phyloP scores from a whole-genome alignment of 1,140 invertebrate species.

The Leptinotarsa defecta region DNA sequence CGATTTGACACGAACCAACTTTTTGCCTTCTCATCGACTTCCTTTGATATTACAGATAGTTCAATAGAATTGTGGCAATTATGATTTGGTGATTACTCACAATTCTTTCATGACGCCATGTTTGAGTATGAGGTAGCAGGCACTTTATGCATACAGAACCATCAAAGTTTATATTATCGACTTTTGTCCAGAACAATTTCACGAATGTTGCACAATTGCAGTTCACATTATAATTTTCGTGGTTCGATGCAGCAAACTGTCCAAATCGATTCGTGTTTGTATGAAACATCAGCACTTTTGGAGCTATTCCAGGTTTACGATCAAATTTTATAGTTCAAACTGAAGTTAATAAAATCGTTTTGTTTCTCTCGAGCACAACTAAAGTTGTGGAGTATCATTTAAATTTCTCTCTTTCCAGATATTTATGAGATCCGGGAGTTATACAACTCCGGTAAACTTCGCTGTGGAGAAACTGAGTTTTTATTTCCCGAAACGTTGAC shows the following conservation, averaged over 20 bases:
- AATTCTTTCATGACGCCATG: too few relatives aligned
- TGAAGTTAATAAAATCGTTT: conserved; percentile 11
- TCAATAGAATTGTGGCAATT: too few relatives aligned
- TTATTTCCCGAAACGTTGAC: conserved; percentile 4
- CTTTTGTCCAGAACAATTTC: not conserved
- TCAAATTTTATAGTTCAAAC: conserved; percentile 19
- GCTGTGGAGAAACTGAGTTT: not conserved
- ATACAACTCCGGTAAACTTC: conserved; percentile 12
- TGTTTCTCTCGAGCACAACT: conserved; percentile 5
- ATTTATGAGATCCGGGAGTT: conserved; percentile 13
- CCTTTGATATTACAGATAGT: too few relatives aligned
- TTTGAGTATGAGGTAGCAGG: too few relatives aligned
- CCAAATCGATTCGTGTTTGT: conserved; percentile 12
- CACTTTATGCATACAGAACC: too few relatives aligned
- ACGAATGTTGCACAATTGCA: not conserved
- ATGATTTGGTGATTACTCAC: too few relatives aligned
- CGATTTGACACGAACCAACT: too few relatives aligned
- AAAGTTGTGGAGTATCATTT: not conserved
- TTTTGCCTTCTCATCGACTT: too few relatives aligned
- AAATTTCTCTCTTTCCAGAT: conserved; percentile 14
- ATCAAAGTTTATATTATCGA: not conserved
- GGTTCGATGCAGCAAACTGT: not conserved
- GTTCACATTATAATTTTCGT: not conserved
- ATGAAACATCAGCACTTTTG: conserved; percentile 22
- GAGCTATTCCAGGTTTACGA: conserved; percentile 10